phyloP scores from a whole-genome alignment of 2,888 invertebrate species.

The Andrena haemorrhoa region DNA sequence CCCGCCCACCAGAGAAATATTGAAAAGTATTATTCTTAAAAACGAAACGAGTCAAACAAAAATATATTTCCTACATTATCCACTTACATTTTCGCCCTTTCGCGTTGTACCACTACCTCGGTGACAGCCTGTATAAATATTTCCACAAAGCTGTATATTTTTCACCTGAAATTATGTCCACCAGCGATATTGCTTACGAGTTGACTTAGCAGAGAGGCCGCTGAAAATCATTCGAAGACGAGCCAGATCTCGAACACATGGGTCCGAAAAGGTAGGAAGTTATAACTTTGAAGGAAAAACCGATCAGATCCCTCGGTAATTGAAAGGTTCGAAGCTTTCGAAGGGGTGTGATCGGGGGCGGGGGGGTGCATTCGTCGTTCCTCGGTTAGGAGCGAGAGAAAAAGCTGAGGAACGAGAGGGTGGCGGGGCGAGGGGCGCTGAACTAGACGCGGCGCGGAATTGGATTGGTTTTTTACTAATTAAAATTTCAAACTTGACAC shows the following conservation, averaged over 20 bases:
- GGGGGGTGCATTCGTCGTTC: conserved; percentile 33
- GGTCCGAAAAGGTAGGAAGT: conserved; percentile 25
- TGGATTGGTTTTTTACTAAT: conserved; percentile 77
- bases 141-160: no score
- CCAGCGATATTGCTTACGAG: background rate
- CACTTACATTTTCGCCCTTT: no score
- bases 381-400: conserved; percentile 30
- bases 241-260: background rate
- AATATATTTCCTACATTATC: no score
- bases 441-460: conserved; percentile 54
- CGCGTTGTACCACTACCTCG: no score
- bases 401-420: conserved; percentile 32
- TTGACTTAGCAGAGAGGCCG: background rate
- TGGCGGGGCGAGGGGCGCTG: background rate
- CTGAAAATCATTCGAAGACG: conserved; percentile 4
- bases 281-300: conserved; percentile 48
- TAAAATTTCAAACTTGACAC: conserved; percentile 78
- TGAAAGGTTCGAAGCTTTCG: conserved; percentile 67
- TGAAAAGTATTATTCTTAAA: no score
- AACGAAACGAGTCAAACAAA: no score
- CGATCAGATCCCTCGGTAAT: conserved; percentile 63
- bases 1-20: no score
- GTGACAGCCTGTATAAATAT: no score
- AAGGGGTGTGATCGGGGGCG: conserved; percentile 24
- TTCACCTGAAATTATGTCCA: background rate